A percentile compares a stretch with the other conserved stretches of the same genome.
These are phyloP conservation scores for Bicyclus anynana DNA, from an alignment of 1,140 invertebrate species.

Conservation along the genomic window DNA sequence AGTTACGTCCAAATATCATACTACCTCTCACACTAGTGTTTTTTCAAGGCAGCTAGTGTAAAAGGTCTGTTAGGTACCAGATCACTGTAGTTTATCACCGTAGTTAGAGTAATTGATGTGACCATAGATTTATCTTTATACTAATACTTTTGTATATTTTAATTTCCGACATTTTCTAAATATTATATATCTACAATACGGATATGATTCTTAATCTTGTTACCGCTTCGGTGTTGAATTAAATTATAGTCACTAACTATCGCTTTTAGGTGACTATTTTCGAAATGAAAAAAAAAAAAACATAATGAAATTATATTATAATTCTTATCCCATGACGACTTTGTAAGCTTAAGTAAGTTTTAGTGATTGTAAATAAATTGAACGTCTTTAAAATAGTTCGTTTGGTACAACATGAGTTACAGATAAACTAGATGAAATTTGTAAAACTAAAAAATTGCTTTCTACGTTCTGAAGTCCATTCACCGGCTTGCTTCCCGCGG, in stretches of 20 bases:
- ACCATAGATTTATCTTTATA: conserved; percentile 30
- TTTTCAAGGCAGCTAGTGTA: too few relatives aligned
- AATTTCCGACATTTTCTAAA: background rate
- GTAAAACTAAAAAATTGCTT: conserved; percentile 38
- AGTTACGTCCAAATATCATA: too few relatives aligned
- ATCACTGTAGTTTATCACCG: conserved; percentile 35
- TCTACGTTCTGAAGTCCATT: conserved; percentile 42
- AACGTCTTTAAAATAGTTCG: conserved; percentile 37
- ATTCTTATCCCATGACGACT: conserved; percentile 49
- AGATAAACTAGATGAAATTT: conserved; percentile 36
- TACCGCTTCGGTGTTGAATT: conserved; percentile 61
- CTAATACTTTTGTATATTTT: background rate
- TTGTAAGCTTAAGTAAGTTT: conserved; percentile 63
- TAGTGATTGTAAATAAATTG: conserved; percentile 67
- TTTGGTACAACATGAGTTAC: conserved; percentile 48
- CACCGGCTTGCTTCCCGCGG: conserved; percentile 48
- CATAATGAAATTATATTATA: conserved; percentile 32
- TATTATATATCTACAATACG: background rate
- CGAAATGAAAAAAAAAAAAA: conserved; percentile 26
- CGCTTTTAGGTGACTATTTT: conserved; percentile 66
- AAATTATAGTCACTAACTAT: conserved; percentile 59
- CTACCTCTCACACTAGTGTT: too few relatives aligned
- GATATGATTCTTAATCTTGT: conserved; percentile 46
- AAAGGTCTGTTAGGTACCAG: too few relatives aligned
- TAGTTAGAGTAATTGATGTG: conserved; percentile 69